Base-by-base conservation (phyloP, 2,888 invertebrate species). In the Athripsodes cinereus region DNA sequence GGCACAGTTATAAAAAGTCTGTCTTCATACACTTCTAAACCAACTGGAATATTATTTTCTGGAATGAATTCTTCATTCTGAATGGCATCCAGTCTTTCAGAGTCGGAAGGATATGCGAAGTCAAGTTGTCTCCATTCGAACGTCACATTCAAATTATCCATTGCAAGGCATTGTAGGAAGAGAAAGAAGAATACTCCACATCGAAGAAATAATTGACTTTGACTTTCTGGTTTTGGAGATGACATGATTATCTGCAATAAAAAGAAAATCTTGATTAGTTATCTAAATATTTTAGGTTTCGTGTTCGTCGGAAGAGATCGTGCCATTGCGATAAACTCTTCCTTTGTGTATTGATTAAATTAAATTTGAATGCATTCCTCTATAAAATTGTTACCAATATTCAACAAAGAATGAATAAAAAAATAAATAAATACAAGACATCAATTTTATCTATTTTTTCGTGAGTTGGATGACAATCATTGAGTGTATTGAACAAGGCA, bases 51-150 rank as follows among this genome's bases (percentile, higher is more conserved):
- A 63, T 87, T 87, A 69, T 87, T 85, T 68, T 84, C 82, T 10
- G 84, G 87, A 35, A 87, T 81, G 66, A 85, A 90, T 61, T 75
- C 74, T 62, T 79, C 79, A 52, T 72, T 75, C 26, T 77, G 75
- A 44, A 87, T 73, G 19, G 87, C 87, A 53, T 79, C 74, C 68
- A 79, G 77, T 55, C 84, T 73, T 2, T 75, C 80, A 6, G 80
- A 80, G 1, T 78, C 72, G 31, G 69, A 78, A 2, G 81, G 79
- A 73, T 82, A 89, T 61, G 82, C 81, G 70, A 81, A 89, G 69
- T 88, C 87, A 52, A 89, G 73, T 70, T 84, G 82, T 66, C 83
- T 85, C 90, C 90, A 90, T 68, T 88, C 82, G 71, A 83, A 88
- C 52, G 81, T 78, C 51, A 87, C 84, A 64, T 81, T 79, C 55